phyloP scores from a whole-genome alignment of 2,113 vertebrate genomes.

The Sclerurus mexicanus region DNA sequence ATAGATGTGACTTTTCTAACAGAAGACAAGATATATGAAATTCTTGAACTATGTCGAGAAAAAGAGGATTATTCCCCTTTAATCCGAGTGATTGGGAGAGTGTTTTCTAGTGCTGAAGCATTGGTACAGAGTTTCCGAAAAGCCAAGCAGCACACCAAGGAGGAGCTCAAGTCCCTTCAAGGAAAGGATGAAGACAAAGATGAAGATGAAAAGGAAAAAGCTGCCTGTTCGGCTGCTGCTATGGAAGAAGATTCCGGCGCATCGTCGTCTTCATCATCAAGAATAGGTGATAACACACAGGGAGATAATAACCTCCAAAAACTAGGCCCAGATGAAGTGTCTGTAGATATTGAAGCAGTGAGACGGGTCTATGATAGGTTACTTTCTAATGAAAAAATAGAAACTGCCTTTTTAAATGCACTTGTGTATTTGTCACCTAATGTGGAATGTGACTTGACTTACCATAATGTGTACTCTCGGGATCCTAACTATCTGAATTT shows the following conservation, averaged over 20 bases:
- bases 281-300: slow-evolving; percentile 78
- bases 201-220: slow-evolving; percentile 96
- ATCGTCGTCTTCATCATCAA: slow-evolving; percentile 72
- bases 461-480: slow-evolving; percentile 92
- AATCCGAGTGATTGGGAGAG: slow-evolving; percentile 88
- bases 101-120: slow-evolving; percentile 92
- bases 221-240: slow-evolving; percentile 84
- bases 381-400: slow-evolving; percentile 88
- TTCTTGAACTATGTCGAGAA: slow-evolving; percentile 88
- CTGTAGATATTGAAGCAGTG: slow-evolving; percentile 89
- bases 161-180: slow-evolving; percentile 93
- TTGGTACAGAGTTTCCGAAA: slow-evolving; percentile 93
- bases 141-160: slow-evolving; percentile 80
- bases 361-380: slow-evolving; percentile 90
- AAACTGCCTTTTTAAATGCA: slow-evolving; percentile 94
- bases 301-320: slow-evolving; percentile 78
- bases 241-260: slow-evolving; percentile 87
- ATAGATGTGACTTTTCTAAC: slow-evolving; percentile 92
- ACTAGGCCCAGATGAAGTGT: slow-evolving; percentile 82
- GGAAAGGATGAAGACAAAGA: slow-evolving; percentile 97
- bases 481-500: slow-evolving; percentile 96
- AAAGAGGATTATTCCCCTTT: slow-evolving; percentile 89
- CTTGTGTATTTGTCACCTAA: slow-evolving; percentile 95
- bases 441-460: slow-evolving; percentile 95
- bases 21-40: slow-evolving; percentile 88